These are phyloP conservation scores for Polylopha cassiicola DNA, from an alignment of 2,888 invertebrate species.

Conservation along the genomic window DNA sequence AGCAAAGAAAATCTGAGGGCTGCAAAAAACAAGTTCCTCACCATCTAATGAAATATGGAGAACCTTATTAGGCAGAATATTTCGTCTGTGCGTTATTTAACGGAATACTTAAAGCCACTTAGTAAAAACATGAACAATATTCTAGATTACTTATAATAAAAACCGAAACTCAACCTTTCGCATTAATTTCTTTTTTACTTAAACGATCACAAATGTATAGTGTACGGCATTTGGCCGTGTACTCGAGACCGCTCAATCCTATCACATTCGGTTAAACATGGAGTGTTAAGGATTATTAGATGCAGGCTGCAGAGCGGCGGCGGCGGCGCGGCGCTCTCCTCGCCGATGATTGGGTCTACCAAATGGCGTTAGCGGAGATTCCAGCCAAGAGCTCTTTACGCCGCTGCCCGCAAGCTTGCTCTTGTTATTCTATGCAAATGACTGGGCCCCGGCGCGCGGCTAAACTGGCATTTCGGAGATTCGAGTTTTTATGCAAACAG, in stretches of 20 bases:
- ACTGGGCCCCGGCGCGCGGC: slow-evolving; percentile 41
- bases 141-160: no score
- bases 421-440: slow-evolving; percentile 75
- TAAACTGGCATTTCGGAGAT: slow-evolving; percentile 69
- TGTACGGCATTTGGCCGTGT: no score
- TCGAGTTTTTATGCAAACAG: slow-evolving; percentile 73
- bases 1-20: slow-evolving; percentile 19
- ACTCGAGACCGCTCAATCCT: no score
- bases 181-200: no score
- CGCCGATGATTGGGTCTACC: slow-evolving; percentile 45
- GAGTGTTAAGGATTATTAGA: slow-evolving; percentile 24
- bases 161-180: no score
- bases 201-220: no score
- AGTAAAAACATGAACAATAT: no score
- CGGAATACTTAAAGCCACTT: slow-evolving; percentile 11
- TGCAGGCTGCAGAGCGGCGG: slow-evolving; percentile 22
- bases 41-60: slow-evolving; percentile 23
- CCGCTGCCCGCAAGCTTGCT: slow-evolving; percentile 46
- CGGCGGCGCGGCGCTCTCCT: slow-evolving; percentile 20
- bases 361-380: slow-evolving; percentile 47
- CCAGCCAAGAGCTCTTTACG: slow-evolving; percentile 46
- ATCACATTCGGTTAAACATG: slow-evolving; percentile 21
- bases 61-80: slow-evolving; percentile 17
- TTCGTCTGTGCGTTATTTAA: slow-evolving; percentile 19
- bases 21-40: slow-evolving; percentile 20